Evolutionary conservation across 2,888 invertebrate genomes (phyloP).

Genomic region (Carabus problematicus): DNA sequence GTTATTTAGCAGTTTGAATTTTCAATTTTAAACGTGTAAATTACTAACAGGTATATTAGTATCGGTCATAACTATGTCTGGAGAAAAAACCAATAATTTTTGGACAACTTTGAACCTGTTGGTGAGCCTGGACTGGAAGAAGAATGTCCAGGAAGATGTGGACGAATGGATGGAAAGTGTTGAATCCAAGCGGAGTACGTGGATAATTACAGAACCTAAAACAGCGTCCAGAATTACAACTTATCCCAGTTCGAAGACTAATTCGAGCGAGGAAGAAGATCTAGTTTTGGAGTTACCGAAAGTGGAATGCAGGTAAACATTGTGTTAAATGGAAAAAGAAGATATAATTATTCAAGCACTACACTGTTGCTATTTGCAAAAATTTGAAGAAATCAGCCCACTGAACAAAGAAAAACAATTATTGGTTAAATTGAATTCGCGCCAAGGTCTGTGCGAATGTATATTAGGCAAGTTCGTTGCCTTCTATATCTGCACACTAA

Average conservation of each 20-base stretch:
- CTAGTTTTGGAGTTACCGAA: slow-evolving; percentile 26
- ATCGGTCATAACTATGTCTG: slow-evolving; percentile 6
- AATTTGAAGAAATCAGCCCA: too few species aligned
- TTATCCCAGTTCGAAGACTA: background rate
- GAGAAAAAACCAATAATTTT: slow-evolving; percentile 23
- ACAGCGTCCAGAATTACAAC: slow-evolving; percentile 8
- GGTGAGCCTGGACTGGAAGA: slow-evolving; percentile 34
- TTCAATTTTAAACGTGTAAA: too few species aligned
- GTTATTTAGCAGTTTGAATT: too few species aligned
- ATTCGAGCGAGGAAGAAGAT: background rate
- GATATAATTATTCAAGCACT: background rate
- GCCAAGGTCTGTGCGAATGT: too few species aligned
- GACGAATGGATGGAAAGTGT: slow-evolving; percentile 32
- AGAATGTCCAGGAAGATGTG: slow-evolving; percentile 25
- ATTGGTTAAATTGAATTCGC: too few species aligned
- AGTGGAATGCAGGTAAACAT: slow-evolving; percentile 35
- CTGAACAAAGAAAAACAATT: too few species aligned
- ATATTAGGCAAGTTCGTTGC: too few species aligned
- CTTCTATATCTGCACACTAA: too few species aligned
- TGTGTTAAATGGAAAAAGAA: background rate
- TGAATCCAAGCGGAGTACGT: slow-evolving; percentile 6
- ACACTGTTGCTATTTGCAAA: too few species aligned
- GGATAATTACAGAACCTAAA: background rate
- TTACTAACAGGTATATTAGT: too few species aligned
- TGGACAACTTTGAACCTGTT: slow-evolving; percentile 33